Evolutionary conservation across 2,797 vertebrate species (phyloP), one percentile per base, ranked within the genome.

Genomic region (Chanos chanos): DNA sequence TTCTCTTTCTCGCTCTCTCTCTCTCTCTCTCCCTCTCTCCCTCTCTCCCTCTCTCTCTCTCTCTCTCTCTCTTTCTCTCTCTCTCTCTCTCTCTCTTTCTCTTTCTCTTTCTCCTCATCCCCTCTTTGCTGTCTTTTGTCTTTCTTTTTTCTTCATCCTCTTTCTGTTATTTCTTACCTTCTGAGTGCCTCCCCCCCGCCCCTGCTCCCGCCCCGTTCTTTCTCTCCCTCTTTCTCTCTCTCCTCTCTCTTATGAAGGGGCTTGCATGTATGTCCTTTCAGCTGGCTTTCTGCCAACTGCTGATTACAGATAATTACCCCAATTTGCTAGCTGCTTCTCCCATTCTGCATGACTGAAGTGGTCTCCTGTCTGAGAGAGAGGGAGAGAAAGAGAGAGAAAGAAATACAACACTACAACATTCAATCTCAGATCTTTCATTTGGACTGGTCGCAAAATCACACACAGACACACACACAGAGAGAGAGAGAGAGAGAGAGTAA

Each of bases 241-340:
- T 61, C 53, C n/a, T 66, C 74, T 81, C 78, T 81, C 74, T 51
- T 5, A 9, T 37, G 58, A 71, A 73, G 66, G 73, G 71, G 36
- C 22, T 43, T 76, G 3, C n/a, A n/a, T n/a, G n/a, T n/a, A n/a
- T n/a, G n/a, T n/a, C n/a, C n/a, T n/a, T n/a, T n/a, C n/a, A n/a
- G n/a, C n/a, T n/a, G n/a, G n/a, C n/a, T n/a, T n/a, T n/a, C n/a
- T n/a, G n/a, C n/a, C n/a, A n/a, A n/a, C n/a, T n/a, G n/a, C n/a
- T n/a, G n/a, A n/a, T n/a, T n/a, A n/a, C n/a, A n/a, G n/a, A n/a
- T n/a, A n/a, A n/a, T n/a, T n/a, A n/a, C n/a, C n/a, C n/a, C n/a
- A n/a, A n/a, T n/a, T n/a, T n/a, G n/a, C n/a, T n/a, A n/a, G n/a
- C n/a, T n/a, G n/a, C n/a, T n/a, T n/a, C n/a, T n/a, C n/a, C n/a